phyloP scores from a whole-genome alignment of 2,888 invertebrate species.

The Agrotis puta region DNA sequence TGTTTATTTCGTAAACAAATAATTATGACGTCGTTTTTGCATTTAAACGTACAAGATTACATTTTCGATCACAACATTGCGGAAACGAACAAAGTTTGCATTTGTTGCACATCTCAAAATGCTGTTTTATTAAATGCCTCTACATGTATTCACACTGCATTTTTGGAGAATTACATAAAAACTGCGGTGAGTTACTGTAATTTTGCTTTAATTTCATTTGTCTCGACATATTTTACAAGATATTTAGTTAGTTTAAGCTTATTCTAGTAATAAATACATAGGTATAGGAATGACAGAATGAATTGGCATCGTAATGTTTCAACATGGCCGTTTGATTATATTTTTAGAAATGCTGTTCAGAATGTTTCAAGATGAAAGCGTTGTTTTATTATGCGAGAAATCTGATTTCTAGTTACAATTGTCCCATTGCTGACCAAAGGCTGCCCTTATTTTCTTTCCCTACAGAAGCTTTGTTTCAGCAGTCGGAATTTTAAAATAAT shows the following conservation, averaged over 20 bases:
- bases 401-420: neutral
- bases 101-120: constrained; percentile 74
- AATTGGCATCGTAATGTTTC: constrained; percentile 69
- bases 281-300: constrained; percentile 66
- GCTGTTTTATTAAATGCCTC: constrained; percentile 65
- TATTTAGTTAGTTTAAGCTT: neutral
- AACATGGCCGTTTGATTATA: constrained; percentile 68
- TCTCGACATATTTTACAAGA: neutral
- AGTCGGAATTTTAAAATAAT: no score
- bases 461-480: no score
- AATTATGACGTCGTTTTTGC: constrained; percentile 53
- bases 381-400: neutral
- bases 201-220: neutral
- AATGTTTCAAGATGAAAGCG: no score
- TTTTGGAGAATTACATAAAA: constrained; percentile 71
- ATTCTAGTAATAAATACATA: constrained; percentile 13
- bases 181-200: constrained; percentile 69
- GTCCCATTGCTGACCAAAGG: neutral
- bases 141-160: constrained; percentile 74
- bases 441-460: no score
- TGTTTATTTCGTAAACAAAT: neutral
- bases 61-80: constrained; percentile 15
- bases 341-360: constrained; percentile 6
- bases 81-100: constrained; percentile 62
- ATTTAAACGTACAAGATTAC: constrained; percentile 31